Conservation (phyloP, 2,888 invertebrate species). For the Salticus scenicus region DNA sequence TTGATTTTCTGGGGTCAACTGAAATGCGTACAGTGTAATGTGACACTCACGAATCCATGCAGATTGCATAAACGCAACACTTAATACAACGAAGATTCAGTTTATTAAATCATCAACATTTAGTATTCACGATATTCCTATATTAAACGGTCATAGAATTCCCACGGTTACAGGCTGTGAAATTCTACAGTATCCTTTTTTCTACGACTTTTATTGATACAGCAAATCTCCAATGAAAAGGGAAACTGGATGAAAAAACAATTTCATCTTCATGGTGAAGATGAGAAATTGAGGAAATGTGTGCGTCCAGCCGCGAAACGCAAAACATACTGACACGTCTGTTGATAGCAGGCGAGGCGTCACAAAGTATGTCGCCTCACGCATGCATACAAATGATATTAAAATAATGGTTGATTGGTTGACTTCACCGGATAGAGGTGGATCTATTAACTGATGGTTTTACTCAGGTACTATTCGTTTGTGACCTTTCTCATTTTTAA, state of each 20-base stretch:
- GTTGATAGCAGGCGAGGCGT: constrained; percentile 42
- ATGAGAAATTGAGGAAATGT: constrained; percentile 46
- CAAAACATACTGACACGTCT: constrained; percentile 52
- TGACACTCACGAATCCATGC: too few relatives aligned
- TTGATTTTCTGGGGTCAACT: too few relatives aligned
- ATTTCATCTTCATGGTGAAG: background rate
- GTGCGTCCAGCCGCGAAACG: constrained; percentile 27
- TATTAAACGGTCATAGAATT: background rate
- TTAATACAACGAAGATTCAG: too few relatives aligned
- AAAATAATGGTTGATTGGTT: background rate
- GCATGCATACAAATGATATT: constrained; percentile 30
- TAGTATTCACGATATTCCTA: background rate
- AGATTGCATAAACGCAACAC: too few relatives aligned
- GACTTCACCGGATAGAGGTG: background rate
- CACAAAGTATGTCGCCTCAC: constrained; percentile 35
- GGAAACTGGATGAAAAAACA: background rate
- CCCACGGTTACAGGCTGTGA: background rate
- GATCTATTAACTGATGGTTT: too few relatives aligned
- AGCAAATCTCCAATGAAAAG: too few relatives aligned
- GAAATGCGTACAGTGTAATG: too few relatives aligned
- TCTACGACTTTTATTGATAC: too few relatives aligned
- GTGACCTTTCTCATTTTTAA: too few relatives aligned
- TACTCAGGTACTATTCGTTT: too few relatives aligned
- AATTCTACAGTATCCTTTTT: too few relatives aligned
- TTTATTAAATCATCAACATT: too few relatives aligned